Evolutionary conservation across 2,888 invertebrate genomes (phyloP).

Genomic region (Lithophane leautieri): DNA sequence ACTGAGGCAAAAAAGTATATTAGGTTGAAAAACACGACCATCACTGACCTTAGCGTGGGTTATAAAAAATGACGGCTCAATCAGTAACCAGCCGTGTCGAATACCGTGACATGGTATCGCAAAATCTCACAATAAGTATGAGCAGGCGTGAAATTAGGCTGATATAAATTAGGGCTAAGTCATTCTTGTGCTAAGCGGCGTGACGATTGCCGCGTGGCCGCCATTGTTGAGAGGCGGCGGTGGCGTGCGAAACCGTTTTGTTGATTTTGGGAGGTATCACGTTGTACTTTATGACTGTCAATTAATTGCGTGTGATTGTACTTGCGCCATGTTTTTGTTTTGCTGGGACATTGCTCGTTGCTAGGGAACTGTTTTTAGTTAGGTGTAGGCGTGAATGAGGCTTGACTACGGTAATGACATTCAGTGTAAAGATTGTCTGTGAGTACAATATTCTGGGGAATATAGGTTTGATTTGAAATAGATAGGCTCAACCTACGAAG

Average conservation of each 20-base stretch:
- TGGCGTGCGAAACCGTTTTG: constrained; percentile 84
- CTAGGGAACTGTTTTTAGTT: constrained; percentile 17
- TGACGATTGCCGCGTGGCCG: constrained; percentile 85
- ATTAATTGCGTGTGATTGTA: constrained; percentile 81
- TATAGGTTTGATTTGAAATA: neutral
- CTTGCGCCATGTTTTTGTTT: constrained; percentile 66
- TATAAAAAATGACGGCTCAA: constrained; percentile 83
- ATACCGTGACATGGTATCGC: constrained; percentile 86
- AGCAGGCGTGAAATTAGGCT: constrained; percentile 88
- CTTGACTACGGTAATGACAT: neutral
- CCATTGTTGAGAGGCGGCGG: constrained; percentile 79
- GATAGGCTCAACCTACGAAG: neutral
- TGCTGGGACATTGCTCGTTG: constrained; percentile 27
- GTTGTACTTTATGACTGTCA: constrained; percentile 75
- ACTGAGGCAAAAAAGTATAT: constrained; percentile 52
- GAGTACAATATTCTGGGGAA: constrained; percentile 4
- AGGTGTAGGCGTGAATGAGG: neutral
- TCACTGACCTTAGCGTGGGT: constrained; percentile 46
- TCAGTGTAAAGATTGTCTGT: neutral
- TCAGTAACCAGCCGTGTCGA: constrained; percentile 85
- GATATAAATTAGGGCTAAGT: constrained; percentile 85
- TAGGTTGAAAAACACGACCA: constrained; percentile 40
- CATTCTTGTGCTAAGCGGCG: constrained; percentile 79
- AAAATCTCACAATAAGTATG: constrained; percentile 86
- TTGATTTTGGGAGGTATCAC: constrained; percentile 83